A percentile compares a stretch with the other conserved stretches of the same genome.
phyloP scores from a whole-genome alignment of 2,888 invertebrate species.

The Aleiodes leptofemur region DNA sequence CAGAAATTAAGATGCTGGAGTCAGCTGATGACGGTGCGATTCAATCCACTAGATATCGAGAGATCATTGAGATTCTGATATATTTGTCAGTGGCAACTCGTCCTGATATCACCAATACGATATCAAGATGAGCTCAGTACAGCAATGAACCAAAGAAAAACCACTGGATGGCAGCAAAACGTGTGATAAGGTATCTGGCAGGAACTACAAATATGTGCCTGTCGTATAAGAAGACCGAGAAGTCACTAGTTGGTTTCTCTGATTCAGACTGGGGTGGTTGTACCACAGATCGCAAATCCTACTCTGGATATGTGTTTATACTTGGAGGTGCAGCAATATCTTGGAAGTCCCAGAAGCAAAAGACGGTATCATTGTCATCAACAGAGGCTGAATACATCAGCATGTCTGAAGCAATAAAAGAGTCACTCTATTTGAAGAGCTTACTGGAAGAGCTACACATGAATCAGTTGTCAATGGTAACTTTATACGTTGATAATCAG shows the following conservation, averaged over 20 bases:
- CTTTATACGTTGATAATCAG: constrained; percentile 36
- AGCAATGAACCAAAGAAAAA: too few relatives aligned
- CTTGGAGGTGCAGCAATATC: constrained; percentile 29
- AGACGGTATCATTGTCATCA: constrained; percentile 38
- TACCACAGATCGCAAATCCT: neutral
- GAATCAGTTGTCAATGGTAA: neutral
- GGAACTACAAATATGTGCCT: neutral
- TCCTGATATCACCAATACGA: constrained; percentile 22
- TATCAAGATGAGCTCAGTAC: neutral
- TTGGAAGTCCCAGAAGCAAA: constrained; percentile 46
- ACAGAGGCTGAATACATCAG: too few relatives aligned
- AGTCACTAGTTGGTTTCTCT: neutral
- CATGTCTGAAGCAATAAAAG: too few relatives aligned
- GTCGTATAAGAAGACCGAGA: neutral
- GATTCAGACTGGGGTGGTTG: neutral
- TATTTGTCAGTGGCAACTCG: constrained; percentile 28
- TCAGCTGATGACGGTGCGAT: too few relatives aligned
- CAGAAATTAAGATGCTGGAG: neutral
- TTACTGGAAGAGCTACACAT: too few relatives aligned
- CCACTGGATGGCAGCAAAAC: neutral
- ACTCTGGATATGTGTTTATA: constrained; percentile 23
- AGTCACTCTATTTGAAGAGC: too few relatives aligned
- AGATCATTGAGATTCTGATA: constrained; percentile 27
- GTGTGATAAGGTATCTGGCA: neutral
- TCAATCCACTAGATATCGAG: neutral